phyloP scores from a whole-genome alignment of 2,113 vertebrate species.

The Ranitomeya variabilis region DNA sequence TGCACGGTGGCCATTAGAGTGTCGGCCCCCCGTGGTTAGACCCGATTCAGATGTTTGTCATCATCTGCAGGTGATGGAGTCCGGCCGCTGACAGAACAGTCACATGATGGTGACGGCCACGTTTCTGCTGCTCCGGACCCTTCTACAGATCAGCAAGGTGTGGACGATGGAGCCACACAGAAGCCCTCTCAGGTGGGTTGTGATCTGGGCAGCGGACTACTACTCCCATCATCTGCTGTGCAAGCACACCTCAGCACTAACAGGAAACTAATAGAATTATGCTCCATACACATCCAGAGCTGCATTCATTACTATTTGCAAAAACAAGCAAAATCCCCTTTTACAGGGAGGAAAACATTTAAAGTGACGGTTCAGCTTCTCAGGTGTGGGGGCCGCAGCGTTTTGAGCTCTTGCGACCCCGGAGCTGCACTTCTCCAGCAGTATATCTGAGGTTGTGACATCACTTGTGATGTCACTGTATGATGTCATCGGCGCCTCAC shows the following conservation, averaged over 20 bases:
- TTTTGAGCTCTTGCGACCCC: slow-evolving; percentile 7
- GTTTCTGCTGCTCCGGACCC: not conserved
- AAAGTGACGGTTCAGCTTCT: not conserved
- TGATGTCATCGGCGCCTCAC: slow-evolving; percentile 2
- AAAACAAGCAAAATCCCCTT: not conserved
- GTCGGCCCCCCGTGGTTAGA: no score
- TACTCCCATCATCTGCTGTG: not conserved
- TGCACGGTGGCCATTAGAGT: no score
- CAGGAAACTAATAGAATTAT: no score
- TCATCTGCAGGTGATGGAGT: not conserved
- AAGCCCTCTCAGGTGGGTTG: not conserved
- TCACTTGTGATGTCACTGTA: not conserved
- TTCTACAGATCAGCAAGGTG: not conserved
- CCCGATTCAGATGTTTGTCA: not conserved
- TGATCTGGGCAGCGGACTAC: not conserved
- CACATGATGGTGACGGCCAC: not conserved
- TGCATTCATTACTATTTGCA: not conserved
- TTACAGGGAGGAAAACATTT: not conserved
- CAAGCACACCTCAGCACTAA: no score
- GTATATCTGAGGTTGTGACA: no score
- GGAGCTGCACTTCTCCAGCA: not conserved
- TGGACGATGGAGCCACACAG: not conserved
- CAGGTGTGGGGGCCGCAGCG: not conserved
- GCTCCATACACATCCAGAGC: no score
- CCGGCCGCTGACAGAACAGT: not conserved